Base-by-base conservation (phyloP, 2,113 vertebrate species). In the Podarcis raffonei region DNA sequence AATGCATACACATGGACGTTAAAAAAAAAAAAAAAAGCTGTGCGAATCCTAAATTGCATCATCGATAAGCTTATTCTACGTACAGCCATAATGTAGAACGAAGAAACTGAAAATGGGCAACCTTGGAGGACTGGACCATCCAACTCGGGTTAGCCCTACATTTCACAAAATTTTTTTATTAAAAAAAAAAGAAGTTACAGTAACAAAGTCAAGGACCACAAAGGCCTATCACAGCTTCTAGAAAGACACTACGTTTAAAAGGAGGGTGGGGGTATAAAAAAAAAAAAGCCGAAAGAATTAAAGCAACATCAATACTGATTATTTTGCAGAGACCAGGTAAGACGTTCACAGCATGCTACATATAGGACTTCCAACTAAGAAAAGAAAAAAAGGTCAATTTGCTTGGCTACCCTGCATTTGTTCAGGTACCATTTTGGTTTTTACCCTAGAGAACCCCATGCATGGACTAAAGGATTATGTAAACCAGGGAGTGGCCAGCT, bases 221-320 rank as follows among this genome's bases (percentile, higher is more conserved):
- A 94, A 97, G 97, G 95, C 90, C 95, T 42, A 95, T 97, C 96
- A 97, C 96, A 97, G 97, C 95, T 97, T 97, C 96, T 96, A 96
- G 92, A 35, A 97, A 96, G 96, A 97, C 96, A 96, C 87, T 69
- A 89, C 72, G 27, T 83, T 57, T 13, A 32, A 39, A 48, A 32
- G 71, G 30, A 32, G 32, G 15, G 27, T 25, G 66, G 2, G 18
- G 25, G 35, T 11, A 39, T 32, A 37, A 87, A 81, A 94, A 95
- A 53, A 3, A 48, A 48, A 1, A 53, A 89, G 95, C 95, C 96
- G 93, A 90, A 92, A 92, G 93, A 96, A 94, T 94, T 91, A 94
- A 96, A 95, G 89, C 94, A 95, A 95, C 93, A 92, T 96, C 97
- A 97, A 97, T 97, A 97, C 97, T 97, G 97, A 97, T 96, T 93